Evolutionary conservation across 2,113 vertebrate species (phyloP), one percentile per base, ranked within the genome.

Genomic region (Podocnemis expansa): DNA sequence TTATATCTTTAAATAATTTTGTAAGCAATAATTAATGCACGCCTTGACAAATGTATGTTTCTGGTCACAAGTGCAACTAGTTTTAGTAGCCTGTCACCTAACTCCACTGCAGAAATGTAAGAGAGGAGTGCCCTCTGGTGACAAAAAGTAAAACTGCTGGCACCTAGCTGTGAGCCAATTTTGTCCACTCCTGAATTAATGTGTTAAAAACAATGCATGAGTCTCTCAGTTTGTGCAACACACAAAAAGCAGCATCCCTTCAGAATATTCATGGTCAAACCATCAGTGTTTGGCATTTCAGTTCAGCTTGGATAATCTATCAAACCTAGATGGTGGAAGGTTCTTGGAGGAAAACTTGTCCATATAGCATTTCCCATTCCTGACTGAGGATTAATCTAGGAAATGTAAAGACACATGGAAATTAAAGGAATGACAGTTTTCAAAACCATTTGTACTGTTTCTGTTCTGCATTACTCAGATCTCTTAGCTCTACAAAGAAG

Each of bases 271-370:
- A 95, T 79, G 55, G 70, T 8, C 88, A 70, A 96, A 52, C 91
- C 87, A 95, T 63, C 78, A 51, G 4, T 76, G 79, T 87, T 93
- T 96, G 75, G 52, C 76, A 43, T 60, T 60, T 29, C 58, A 60
- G 85, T 82, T 90, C 85, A 34, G 51, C 84, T 95, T 92, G 81
- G 89, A 81, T 56, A 93, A 94, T 89, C 87, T 92, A 87, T 88
- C 84, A 84, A 83, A 49, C 21, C 55, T 67, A 94, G 94, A n/a
- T 88, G 89, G 78, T 80, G 34, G 45, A 84, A 89, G 85, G 58
- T 16, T 58, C 80, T 58, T 27, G 63, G 43, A 86, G 27, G 49
- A 29, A 81, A 60, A 51, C 2, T 4, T 70, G 34, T 70, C 19
- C 58, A 19, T 45, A 1, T 4, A 73, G 9, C 24, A 47, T 82